A percentile compares a stretch with the other conserved stretches of the same genome.
Evolutionary conservation across 2,113 vertebrate species (phyloP).

Genomic region (Elgaria multicarinata): DNA sequence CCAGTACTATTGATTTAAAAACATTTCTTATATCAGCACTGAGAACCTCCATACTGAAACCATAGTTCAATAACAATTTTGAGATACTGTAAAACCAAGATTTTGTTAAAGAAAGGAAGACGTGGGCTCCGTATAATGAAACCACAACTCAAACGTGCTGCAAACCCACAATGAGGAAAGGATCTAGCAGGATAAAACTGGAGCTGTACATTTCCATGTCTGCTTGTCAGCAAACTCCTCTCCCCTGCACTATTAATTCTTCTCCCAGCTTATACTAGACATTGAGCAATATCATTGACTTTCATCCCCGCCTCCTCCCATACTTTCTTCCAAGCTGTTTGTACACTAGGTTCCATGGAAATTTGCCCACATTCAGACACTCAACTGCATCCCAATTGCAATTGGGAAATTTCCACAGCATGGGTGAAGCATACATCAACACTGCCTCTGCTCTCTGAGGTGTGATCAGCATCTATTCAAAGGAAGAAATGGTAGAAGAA

Average conservation of each 20-base stretch:
- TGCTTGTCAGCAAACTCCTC: background rate
- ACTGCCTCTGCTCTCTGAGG: background rate
- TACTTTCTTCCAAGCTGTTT: background rate
- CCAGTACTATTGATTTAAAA: too few relatives aligned
- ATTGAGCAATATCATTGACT: background rate
- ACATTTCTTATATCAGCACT: too few relatives aligned
- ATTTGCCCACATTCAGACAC: conserved; percentile 6
- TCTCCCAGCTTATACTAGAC: background rate
- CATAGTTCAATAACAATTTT: too few relatives aligned
- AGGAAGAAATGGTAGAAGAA: background rate
- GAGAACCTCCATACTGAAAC: too few relatives aligned
- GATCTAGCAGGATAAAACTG: conserved; percentile 31
- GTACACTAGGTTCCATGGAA: background rate
- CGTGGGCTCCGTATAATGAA: conserved; percentile 13
- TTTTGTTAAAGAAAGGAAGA: background rate
- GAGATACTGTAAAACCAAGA: too few relatives aligned
- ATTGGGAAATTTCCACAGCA: conserved; percentile 1
- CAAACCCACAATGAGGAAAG: conserved; percentile 23
- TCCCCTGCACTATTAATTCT: conserved; percentile 47
- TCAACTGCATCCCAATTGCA: background rate
- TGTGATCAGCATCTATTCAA: background rate
- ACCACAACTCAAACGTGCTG: conserved; percentile 3
- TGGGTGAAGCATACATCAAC: background rate
- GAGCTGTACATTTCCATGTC: background rate
- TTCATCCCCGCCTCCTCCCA: accelerated